Evolutionary conservation across 2,797 vertebrate genomes (phyloP).

Genomic region (Toxotes lorentzi): DNA sequence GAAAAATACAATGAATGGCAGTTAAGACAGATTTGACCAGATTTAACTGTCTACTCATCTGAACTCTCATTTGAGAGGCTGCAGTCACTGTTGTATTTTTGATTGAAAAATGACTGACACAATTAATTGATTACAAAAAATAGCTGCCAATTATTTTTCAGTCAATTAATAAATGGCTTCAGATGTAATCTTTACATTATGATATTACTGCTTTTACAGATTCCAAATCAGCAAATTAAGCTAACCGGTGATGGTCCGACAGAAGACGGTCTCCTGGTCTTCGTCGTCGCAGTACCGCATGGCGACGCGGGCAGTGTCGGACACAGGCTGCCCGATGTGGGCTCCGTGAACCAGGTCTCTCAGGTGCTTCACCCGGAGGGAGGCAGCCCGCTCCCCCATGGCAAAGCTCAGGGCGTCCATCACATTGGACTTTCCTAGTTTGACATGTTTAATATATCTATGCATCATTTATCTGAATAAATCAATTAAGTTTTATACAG

Average conservation of each 20-base stretch:
- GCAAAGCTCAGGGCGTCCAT: slow-evolving; percentile 98
- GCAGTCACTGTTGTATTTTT: too few species aligned
- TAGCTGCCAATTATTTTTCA: too few species aligned
- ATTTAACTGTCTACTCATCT: neutral
- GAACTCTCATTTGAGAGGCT: too few species aligned
- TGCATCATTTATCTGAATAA: neutral
- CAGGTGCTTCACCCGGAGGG: slow-evolving; percentile 89
- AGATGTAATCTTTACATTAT: neutral
- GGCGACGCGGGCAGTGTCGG: slow-evolving; percentile 86
- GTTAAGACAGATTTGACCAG: neutral
- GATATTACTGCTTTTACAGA: neutral
- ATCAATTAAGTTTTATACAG: neutral
- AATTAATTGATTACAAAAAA: too few species aligned
- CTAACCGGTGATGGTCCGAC: slow-evolving; percentile 88
- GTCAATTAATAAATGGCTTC: too few species aligned
- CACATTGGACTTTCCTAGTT: slow-evolving; percentile 93
- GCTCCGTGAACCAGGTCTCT: slow-evolving; percentile 93
- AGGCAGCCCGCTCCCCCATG: slow-evolving; percentile 87
- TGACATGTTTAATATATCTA: neutral
- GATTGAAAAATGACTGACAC: too few species aligned
- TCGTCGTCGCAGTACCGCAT: slow-evolving; percentile 86
- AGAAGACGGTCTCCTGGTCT: slow-evolving; percentile 87
- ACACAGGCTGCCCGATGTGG: slow-evolving; percentile 88
- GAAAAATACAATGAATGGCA: slow-evolving; percentile 11
- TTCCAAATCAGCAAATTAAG: neutral